Conservation (phyloP, 2,113 vertebrate species). For the Amblyornis subalaris region DNA sequence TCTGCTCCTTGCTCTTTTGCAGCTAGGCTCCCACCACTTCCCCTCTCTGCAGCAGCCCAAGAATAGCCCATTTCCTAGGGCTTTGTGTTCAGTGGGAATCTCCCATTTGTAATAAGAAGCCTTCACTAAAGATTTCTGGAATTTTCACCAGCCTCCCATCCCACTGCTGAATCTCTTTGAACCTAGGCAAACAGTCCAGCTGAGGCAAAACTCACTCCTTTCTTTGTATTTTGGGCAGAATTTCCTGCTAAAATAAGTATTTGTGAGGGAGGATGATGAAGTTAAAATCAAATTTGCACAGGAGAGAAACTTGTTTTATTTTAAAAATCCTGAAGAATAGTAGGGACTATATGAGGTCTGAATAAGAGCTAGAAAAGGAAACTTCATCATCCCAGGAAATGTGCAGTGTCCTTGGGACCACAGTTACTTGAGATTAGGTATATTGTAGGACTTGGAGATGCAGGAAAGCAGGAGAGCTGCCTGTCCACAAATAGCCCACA, state of each 20-base stretch:
- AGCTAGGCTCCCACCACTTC: neutral
- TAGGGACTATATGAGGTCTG: neutral
- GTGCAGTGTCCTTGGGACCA: neutral
- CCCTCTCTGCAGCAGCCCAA: neutral
- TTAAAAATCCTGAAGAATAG: neutral
- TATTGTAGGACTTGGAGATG: neutral
- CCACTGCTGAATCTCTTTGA: neutral
- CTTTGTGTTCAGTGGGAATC: neutral
- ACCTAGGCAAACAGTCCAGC: neutral
- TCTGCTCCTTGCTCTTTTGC: neutral
- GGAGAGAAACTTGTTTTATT: neutral
- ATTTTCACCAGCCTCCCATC: neutral
- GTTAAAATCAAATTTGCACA: neutral
- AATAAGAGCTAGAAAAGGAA: neutral
- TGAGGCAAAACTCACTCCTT: neutral
- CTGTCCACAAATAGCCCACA: neutral
- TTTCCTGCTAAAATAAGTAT: neutral
- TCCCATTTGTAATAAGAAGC: neutral
- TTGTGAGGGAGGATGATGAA: neutral
- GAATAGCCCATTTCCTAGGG: neutral
- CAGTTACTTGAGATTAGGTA: neutral
- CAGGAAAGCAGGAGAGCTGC: neutral
- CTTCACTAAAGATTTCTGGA: neutral
- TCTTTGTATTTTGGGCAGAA: neutral
- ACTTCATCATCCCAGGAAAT: neutral